Evolutionary conservation across 2,113 vertebrate genomes (phyloP).

Genomic region (Fulica atra): DNA sequence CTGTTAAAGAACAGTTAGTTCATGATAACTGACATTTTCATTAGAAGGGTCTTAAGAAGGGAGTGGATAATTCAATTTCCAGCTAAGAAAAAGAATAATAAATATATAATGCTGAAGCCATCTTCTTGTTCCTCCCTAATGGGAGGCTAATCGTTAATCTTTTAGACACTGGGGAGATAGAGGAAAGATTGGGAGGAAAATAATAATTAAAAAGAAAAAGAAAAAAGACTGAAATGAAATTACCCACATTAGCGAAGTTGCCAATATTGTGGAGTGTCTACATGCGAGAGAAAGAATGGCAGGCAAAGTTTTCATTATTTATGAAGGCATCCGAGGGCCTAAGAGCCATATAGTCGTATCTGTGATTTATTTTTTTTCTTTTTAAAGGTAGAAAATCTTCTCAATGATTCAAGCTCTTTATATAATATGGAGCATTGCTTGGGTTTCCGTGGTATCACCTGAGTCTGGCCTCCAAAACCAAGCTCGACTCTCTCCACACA

Average conservation of each 20-base stretch:
- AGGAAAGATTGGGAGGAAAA: background rate
- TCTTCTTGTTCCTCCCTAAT: constrained; percentile 22
- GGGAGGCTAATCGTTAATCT: background rate
- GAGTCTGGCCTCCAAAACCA: background rate
- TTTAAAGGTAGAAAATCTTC: background rate
- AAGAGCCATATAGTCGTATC: background rate
- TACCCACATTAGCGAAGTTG: background rate
- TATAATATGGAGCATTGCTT: background rate
- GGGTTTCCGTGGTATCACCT: background rate
- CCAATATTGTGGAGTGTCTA: background rate
- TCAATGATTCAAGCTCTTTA: background rate
- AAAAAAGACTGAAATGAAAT: background rate
- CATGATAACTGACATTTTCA: constrained; percentile 22
- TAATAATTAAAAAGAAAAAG: background rate
- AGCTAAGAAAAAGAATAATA: constrained; percentile 57
- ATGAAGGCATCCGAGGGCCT: background rate
- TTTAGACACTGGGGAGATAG: constrained; percentile 4
- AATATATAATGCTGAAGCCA: constrained; percentile 16
- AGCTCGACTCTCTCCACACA: accelerated
- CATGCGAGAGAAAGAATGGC: background rate
- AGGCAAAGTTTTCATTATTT: background rate
- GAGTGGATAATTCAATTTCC: constrained; percentile 33
- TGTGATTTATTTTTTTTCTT: background rate
- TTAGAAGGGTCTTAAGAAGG: background rate
- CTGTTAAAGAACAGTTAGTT: constrained; percentile 16